These are phyloP conservation scores for Antheraea mylitta DNA, from an alignment of 1,140 invertebrate species.

Conservation along the genomic window DNA sequence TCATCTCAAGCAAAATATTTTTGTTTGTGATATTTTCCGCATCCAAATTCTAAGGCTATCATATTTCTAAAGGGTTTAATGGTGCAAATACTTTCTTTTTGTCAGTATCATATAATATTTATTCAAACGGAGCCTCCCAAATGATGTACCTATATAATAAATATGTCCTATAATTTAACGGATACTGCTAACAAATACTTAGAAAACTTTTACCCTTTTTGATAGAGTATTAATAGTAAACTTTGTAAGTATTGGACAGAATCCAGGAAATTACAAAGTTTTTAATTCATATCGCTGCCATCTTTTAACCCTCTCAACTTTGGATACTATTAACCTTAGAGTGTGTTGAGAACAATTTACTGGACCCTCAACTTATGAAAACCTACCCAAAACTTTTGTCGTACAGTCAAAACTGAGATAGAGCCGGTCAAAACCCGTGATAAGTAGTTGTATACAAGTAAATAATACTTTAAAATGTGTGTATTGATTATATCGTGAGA, in stretches of 20 bases:
- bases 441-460: not conserved
- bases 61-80: not conserved
- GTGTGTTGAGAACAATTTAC: not conserved
- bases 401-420: slow-evolving; percentile 9
- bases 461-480: not conserved
- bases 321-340: not conserved
- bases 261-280: slow-evolving; percentile 1
- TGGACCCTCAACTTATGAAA: slow-evolving; percentile 7
- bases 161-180: not conserved
- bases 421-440: not conserved
- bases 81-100: not conserved
- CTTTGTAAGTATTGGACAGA: not conserved
- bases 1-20: not conserved
- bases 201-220: not conserved
- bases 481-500: not conserved
- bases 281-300: not conserved
- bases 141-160: not conserved
- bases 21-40: not conserved
- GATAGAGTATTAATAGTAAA: not conserved
- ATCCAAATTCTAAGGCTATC: not conserved
- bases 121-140: not conserved
- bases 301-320: not conserved
- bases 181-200: not conserved
- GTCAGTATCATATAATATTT: not conserved
- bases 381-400: slow-evolving; percentile 2